Evolutionary conservation across 2,113 vertebrate genomes (phyloP), one percentile per base, ranked within the genome.

Genomic region (Brevimyrus niger): DNA sequence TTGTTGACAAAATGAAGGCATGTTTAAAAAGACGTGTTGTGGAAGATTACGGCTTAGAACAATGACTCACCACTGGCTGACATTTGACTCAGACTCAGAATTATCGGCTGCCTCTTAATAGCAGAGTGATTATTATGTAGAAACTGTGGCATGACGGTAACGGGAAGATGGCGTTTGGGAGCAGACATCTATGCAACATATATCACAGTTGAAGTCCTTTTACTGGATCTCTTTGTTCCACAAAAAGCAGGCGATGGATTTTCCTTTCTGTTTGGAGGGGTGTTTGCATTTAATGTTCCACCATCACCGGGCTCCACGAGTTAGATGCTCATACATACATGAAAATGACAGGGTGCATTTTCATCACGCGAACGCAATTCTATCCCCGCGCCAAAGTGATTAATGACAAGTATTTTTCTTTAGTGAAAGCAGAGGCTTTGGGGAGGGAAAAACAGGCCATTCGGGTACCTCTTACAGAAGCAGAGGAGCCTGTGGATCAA

Each of bases 61-160:
- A 73, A 84, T 94, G 94, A 95, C 91, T 95, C 94, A 95, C 91
- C 90, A 93, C 89, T 76, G 87, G 92, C 93, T 95, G 94, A 93
- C 92, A 80, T 91, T 92, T 90, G 91, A 87, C 93, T 92, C 91
- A 89, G 90, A 91, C 89, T 89, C 93, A 94, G 92, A 92, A 94
- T 91, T 93, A 91, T 93, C 91, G 92, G 92, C 73, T 13, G 42
- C 89, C 86, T 86, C 89, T 92, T 95, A 95, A 95, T 95, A 94
- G 94, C 94, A 93, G 94, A 93, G 94, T 95, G 94, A 95, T 95
- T 94, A 94, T 94, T 95, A 91, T 88, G 90, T 94, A 95, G 94
- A 92, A 94, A 94, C 93, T 93, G 93, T 93, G 89, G 94, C 93
- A 94, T 94, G 93, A 95, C 90, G 93, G 87, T 89, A 91, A 92